A percentile compares a stretch with the other conserved stretches of the same genome.
Evolutionary conservation across 2,113 vertebrate species (phyloP).

Genomic region (Lagenorhynchus albirostris): DNA sequence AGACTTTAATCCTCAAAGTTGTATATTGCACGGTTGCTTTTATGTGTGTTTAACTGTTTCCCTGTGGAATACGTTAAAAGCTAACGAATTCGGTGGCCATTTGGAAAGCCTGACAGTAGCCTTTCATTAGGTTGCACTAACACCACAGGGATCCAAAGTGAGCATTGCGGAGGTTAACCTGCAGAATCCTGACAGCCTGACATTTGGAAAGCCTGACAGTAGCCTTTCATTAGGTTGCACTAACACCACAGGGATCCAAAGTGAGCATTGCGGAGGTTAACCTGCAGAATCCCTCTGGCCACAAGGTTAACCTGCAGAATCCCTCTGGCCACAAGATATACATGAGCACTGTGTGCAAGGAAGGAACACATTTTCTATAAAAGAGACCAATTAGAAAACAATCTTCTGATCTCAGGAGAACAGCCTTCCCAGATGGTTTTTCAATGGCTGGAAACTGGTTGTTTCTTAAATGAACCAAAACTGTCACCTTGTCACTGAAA

Average conservation of each 20-base stretch:
- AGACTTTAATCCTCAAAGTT: neutral
- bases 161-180: neutral
- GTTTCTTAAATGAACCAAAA: slow-evolving; percentile 48
- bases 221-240: neutral
- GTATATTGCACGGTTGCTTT: neutral
- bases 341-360: neutral
- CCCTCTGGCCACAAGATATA: neutral
- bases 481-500: slow-evolving; percentile 34
- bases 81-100: neutral
- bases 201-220: neutral
- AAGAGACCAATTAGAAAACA: slow-evolving; percentile 29
- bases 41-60: neutral
- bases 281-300: neutral
- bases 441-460: slow-evolving; percentile 2
- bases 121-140: neutral
- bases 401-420: neutral
- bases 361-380: neutral
- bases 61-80: neutral
- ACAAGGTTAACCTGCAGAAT: neutral
- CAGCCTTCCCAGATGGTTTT: slow-evolving; percentile 11
- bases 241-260: neutral
- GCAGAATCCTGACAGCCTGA: too few species aligned
- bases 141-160: neutral
- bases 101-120: neutral
- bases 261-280: neutral